Evolutionary conservation across 1,140 invertebrate genomes (phyloP).

Genomic region (Eurosta solidaginis): DNA sequence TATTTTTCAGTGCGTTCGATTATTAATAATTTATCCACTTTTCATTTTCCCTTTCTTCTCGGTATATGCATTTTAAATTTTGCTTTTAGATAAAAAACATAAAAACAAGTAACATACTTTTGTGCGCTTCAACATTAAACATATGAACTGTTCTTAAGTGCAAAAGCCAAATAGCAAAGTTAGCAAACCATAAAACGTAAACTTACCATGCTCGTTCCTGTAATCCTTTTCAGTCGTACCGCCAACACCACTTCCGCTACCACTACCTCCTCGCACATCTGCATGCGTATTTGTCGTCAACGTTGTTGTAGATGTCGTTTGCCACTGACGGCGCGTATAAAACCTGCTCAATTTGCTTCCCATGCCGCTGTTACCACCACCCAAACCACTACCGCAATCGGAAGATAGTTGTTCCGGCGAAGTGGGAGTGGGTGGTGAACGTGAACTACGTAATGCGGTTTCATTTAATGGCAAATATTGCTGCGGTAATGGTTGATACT

Average conservation of each 20-base stretch:
- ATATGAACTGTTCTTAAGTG: not conserved
- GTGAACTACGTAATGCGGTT: constrained; percentile 6
- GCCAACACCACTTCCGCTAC: not conserved
- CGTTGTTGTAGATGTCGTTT: constrained; percentile 39
- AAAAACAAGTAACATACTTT: constrained; percentile 1
- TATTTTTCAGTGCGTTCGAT: no score
- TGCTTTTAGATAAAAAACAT: no score
- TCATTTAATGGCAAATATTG: constrained; percentile 33
- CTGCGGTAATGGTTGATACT: constrained; percentile 50
- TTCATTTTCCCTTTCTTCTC: no score
- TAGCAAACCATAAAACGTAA: not conserved
- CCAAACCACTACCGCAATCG: not conserved
- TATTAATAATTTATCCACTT: no score
- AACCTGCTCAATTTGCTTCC: constrained; percentile 52
- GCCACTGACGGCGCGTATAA: constrained; percentile 46
- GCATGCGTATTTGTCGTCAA: constrained; percentile 32
- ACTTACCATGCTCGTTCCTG: constrained; percentile 36
- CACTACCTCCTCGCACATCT: constrained; percentile 15
- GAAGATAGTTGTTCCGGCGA: constrained; percentile 32
- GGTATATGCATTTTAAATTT: no score
- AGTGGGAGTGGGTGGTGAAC: constrained; percentile 35
- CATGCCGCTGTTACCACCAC: constrained; percentile 30
- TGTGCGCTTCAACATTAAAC: not conserved
- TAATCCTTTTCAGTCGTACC: constrained; percentile 14
- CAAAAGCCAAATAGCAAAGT: not conserved